Percentiles rank a stretch among this genome's conserved stretches.
Conservation (phyloP, 2,888 invertebrate genomes). For the Petrolisthes manimaculis region DNA sequence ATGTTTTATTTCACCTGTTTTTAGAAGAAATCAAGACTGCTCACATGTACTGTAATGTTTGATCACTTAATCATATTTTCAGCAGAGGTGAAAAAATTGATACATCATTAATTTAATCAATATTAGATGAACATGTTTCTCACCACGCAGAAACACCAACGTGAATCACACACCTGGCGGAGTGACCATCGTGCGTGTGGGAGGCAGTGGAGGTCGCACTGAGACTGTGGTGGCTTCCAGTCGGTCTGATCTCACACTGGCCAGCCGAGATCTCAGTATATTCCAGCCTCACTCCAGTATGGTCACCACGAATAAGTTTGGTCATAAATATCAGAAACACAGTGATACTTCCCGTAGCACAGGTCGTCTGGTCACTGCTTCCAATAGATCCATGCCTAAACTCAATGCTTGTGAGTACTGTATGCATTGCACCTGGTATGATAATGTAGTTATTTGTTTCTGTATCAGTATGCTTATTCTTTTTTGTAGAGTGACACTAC, state of each 20-base stretch:
- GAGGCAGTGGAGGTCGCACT: conserved; percentile 70
- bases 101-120: not conserved
- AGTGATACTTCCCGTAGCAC: conserved; percentile 75
- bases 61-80: too few relatives aligned
- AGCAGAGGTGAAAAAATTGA: too few relatives aligned
- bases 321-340: conserved; percentile 63
- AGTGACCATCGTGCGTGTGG: conserved; percentile 84
- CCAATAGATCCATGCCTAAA: conserved; percentile 80
- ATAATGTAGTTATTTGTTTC: not conserved
- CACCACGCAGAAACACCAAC: conserved; percentile 71
- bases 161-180: conserved; percentile 81
- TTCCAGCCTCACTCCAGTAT: conserved; percentile 53
- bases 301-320: conserved; percentile 51
- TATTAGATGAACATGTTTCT: not conserved
- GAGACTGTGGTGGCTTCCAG: conserved; percentile 37
- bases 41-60: not conserved
- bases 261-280: conserved; percentile 46
- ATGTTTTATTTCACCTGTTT: not conserved
- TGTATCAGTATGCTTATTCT: too few relatives aligned
- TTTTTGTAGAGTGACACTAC: too few relatives aligned
- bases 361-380: conserved; percentile 77
- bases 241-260: conserved; percentile 47
- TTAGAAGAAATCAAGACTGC: not conserved
- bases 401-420: conserved; percentile 76
- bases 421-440: not conserved